These are phyloP conservation scores for Caenorhabditis inopinata DNA, from an alignment of 1,140 invertebrate species.

Conservation along the genomic window DNA sequence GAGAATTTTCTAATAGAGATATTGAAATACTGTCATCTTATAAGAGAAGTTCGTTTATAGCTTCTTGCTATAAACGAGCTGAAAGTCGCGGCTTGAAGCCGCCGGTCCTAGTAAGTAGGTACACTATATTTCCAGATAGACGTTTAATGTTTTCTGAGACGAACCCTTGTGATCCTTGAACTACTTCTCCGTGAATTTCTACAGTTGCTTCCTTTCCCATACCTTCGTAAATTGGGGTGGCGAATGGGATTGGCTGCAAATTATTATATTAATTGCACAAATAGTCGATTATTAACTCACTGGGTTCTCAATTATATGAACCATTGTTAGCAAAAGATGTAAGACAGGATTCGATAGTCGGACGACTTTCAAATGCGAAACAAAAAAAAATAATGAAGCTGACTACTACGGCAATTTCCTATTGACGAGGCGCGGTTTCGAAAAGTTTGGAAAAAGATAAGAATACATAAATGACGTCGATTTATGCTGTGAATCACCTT, in stretches of 20 bases:
- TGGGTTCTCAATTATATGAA: conserved; percentile 13
- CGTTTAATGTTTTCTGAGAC: no score
- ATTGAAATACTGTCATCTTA: no score
- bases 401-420: background rate
- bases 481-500: conserved; percentile 5
- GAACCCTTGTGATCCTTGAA: conserved; percentile 6
- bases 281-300: background rate
- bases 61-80: no score
- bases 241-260: conserved; percentile 4
- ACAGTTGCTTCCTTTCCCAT: background rate
- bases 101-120: no score
- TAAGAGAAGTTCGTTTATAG: no score
- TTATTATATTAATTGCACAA: background rate
- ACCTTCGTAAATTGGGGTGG: conserved; percentile 3
- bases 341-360: no score
- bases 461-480: background rate
- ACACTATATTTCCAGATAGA: no score
- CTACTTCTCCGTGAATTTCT: conserved; percentile 13
- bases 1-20: no score
- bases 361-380: background rate
- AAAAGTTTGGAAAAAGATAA: background rate
- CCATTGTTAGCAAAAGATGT: background rate
- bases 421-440: background rate
- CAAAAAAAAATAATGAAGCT: background rate
- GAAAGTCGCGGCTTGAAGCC: no score